phyloP scores from a whole-genome alignment of 2,888 invertebrate species.

The Drosophila dives region DNA sequence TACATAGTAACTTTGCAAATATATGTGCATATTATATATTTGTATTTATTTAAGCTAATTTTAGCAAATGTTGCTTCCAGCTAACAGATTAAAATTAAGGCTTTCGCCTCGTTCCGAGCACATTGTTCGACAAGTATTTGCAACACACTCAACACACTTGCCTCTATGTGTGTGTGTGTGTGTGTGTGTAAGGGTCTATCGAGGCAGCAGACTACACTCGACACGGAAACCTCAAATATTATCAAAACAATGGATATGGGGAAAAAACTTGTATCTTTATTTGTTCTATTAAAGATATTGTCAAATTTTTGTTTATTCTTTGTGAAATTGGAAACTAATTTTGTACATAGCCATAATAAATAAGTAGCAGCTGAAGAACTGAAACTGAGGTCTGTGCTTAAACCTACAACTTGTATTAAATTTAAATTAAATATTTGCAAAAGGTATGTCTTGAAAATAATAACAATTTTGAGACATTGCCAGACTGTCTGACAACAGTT shows the following conservation, averaged over 20 bases:
- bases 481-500: not conserved
- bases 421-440: not conserved
- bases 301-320: not conserved
- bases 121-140: constrained; percentile 56
- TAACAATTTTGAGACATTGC: too few relatives aligned
- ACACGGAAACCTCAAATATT: constrained; percentile 1
- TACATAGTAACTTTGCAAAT: constrained; percentile 1
- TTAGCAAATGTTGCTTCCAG: constrained; percentile 13
- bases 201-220: not conserved
- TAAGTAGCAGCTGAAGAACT: not conserved
- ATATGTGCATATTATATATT: constrained; percentile 20
- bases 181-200: constrained; percentile 23
- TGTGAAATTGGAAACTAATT: not conserved
- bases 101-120: constrained; percentile 19
- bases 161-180: not conserved
- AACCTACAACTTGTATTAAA: not conserved
- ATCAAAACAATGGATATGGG: constrained; percentile 1
- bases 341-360: not conserved
- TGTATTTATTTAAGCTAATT: constrained; percentile 65
- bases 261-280: not conserved
- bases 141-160: constrained; percentile 58
- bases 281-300: not conserved
- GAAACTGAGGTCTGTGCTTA: not conserved
- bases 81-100: not conserved
- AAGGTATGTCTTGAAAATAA: not conserved